Evolutionary conservation across 2,888 invertebrate genomes (phyloP), one percentile per base, ranked within the genome.

Genomic region (Phalera bucephala): DNA sequence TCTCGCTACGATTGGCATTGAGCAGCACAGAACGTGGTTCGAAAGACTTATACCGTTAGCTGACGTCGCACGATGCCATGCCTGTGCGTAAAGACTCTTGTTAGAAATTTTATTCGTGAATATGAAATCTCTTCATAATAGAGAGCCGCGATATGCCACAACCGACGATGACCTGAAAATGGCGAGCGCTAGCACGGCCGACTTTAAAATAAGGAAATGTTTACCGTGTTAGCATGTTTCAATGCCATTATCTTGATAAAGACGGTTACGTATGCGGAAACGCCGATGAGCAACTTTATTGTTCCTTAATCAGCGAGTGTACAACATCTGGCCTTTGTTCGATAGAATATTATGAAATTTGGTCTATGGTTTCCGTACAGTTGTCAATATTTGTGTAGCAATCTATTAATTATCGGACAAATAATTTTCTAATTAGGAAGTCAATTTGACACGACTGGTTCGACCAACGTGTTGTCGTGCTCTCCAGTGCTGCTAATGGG

Each of bases 231-330:
- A 80, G 69, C 73, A 63, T 68, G 67, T 72, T 77, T 81, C 81
- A 83, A 80, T 84, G 82, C 73, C 81, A 80, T 68, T 80, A 80
- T 76, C 77, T 75, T 72, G 79, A 77, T 80, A 74, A 75, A 77
- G 64, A 63, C 58, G 52, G 72, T 77, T 81, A 80, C 84, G 85
- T 81, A 83, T 73, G 78, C 84, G 85, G 85, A 85, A 85, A 70
- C 57, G 49, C 40, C 64, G 70, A 66, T 64, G 69, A 67, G 64
- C 67, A 70, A 67, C 71, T 76, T 76, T 75, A 80, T 80, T 81
- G 75, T 80, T 77, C 68, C 61, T 72, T 69, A 71, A 74, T 76
- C 74, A 75, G 60, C 55, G 58, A 58, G 58, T 59, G 61, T 59
- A 64, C 59, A 72, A 72, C 74, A 77, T 72, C 72, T 80, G 75